phyloP scores from a whole-genome alignment of 2,888 invertebrate genomes.

The Rhagonycha fulva region DNA sequence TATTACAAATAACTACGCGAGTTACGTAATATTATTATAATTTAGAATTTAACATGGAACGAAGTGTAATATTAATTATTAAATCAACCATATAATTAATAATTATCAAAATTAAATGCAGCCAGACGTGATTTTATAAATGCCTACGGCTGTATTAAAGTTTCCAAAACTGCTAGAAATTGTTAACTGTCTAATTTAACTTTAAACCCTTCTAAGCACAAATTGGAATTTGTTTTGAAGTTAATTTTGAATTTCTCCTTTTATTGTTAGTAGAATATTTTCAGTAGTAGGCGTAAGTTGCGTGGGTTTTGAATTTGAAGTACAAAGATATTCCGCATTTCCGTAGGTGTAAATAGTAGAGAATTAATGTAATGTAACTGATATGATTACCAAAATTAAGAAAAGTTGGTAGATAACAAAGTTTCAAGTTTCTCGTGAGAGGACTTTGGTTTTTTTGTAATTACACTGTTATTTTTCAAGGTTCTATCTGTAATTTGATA shows the following conservation, averaged over 20 bases:
- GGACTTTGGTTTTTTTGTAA: not conserved
- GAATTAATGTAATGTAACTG: not conserved
- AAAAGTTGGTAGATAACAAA: not conserved
- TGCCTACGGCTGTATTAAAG: not conserved
- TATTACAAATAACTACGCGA: no score
- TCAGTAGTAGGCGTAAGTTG: not conserved
- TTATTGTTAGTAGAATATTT: not conserved
- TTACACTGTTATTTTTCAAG: no score
- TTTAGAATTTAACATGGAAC: not conserved
- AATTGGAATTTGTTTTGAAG: not conserved
- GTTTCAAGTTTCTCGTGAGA: not conserved
- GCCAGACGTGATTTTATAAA: not conserved
- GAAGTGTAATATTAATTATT: not conserved
- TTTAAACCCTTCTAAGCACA: not conserved
- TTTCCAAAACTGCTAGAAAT: not conserved
- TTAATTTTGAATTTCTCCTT: not conserved
- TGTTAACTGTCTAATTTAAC: not conserved
- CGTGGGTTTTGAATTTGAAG: not conserved
- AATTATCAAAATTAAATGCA: not conserved
- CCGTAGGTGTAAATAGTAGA: not conserved
- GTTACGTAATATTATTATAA: no score
- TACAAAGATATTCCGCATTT: not conserved
- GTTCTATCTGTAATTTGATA: no score
- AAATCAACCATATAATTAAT: not conserved
- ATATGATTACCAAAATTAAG: not conserved